phyloP scores from a whole-genome alignment of 2,113 vertebrate species.

The Thymallus thymallus region DNA sequence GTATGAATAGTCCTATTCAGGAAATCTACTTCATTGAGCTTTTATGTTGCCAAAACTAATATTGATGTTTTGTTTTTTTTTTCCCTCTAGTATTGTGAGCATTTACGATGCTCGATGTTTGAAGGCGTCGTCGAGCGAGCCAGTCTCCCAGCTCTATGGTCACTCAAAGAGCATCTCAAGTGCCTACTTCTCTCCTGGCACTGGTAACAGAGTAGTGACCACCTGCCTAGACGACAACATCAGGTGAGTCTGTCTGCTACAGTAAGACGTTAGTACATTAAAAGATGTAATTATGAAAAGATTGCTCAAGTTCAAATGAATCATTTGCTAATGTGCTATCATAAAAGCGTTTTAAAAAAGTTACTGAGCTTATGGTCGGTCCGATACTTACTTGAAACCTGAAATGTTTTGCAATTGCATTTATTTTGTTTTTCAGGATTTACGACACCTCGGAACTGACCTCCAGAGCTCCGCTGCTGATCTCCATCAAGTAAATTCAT shows the following conservation, averaged over 20 bases:
- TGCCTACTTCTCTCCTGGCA: slow-evolving; percentile 85
- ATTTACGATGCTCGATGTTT: slow-evolving; percentile 82
- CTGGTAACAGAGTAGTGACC: slow-evolving; percentile 81
- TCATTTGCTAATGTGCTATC: too few relatives aligned
- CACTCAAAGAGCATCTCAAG: slow-evolving; percentile 77
- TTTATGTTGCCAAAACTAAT: background rate
- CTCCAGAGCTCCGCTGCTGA: slow-evolving; percentile 47
- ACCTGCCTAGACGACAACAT: slow-evolving; percentile 80
- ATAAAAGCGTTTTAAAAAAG: too few relatives aligned
- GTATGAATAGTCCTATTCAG: background rate
- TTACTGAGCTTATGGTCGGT: too few relatives aligned
- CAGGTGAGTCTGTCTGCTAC: slow-evolving; percentile 68
- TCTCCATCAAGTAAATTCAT: slow-evolving; percentile 70
- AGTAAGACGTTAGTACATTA: too few relatives aligned
- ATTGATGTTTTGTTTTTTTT: background rate
- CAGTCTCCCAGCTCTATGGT: slow-evolving; percentile 71
- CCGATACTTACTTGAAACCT: too few relatives aligned
- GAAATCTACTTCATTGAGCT: background rate
- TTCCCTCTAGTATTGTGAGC: slow-evolving; percentile 69
- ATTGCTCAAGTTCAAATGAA: too few relatives aligned
- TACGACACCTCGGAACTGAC: slow-evolving; percentile 78
- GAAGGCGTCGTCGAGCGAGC: slow-evolving; percentile 47
- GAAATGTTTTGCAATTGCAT: background rate
- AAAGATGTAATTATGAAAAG: too few relatives aligned
- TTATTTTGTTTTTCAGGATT: slow-evolving; percentile 60